Conservation (phyloP, 2,113 vertebrate genomes). For the Tragelaphus scriptus region DNA sequence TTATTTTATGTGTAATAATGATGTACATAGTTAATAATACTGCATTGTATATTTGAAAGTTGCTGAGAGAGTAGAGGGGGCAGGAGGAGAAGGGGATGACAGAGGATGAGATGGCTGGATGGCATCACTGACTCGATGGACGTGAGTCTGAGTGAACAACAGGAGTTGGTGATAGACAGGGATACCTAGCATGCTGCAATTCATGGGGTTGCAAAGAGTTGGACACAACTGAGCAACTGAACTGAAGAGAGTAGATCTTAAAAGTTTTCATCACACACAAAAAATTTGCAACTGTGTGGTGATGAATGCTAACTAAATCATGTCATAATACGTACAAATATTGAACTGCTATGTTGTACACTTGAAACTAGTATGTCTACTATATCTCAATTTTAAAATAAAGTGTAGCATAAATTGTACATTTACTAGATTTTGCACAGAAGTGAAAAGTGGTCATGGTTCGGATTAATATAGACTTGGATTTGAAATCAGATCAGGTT, state of each 20-base stretch:
- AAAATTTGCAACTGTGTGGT: not conserved
- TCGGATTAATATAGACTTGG: not conserved
- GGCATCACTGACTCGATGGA: no score
- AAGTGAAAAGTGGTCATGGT: not conserved
- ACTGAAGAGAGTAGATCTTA: not conserved
- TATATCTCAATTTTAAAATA: conserved; percentile 4
- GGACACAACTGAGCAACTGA: no score
- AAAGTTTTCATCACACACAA: not conserved
- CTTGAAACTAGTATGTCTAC: not conserved
- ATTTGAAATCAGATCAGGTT: not conserved
- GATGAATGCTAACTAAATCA: not conserved
- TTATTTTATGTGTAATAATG: not conserved
- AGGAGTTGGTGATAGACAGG: no score
- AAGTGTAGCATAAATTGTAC: not conserved
- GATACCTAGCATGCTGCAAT: no score
- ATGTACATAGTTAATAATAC: not conserved
- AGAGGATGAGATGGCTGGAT: no score
- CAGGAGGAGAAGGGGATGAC: no score
- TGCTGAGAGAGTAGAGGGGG: not conserved
- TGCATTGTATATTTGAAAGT: not conserved
- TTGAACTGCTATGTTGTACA: not conserved
- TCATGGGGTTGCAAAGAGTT: no score
- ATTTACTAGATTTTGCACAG: not conserved
- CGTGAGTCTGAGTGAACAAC: no score
- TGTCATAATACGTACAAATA: not conserved